These are phyloP conservation scores for Paracyprichromis sp. DNA, from an alignment of 2,113 vertebrate genomes.

Conservation along the genomic window DNA sequence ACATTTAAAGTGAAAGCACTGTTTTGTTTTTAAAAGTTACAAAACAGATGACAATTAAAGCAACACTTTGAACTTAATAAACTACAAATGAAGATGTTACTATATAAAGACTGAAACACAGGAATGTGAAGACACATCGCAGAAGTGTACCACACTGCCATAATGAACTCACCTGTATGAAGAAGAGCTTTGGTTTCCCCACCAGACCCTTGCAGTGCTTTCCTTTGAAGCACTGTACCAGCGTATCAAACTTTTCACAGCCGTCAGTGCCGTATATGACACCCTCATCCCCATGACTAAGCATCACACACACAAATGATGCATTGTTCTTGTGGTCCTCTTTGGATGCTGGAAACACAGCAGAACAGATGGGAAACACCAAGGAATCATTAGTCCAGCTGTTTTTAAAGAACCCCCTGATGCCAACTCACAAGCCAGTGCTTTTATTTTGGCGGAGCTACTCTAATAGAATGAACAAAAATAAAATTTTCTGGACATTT, in stretches of 20 bases:
- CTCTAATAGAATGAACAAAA: background rate
- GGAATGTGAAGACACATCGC: background rate
- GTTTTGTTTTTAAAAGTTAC: background rate
- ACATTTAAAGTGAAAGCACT: background rate
- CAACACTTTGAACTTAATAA: background rate
- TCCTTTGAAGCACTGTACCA: constrained; percentile 79
- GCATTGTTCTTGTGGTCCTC: constrained; percentile 82
- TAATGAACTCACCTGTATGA: constrained; percentile 83
- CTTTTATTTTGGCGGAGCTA: background rate
- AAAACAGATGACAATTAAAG: background rate
- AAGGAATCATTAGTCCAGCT: background rate
- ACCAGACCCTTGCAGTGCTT: constrained; percentile 74
- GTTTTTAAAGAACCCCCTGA: background rate
- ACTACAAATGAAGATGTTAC: background rate
- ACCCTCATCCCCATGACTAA: constrained; percentile 90
- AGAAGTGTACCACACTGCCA: background rate
- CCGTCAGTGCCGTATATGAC: constrained; percentile 82
- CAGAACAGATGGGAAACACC: background rate
- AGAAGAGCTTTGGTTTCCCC: constrained; percentile 93
- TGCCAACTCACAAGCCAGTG: background rate
- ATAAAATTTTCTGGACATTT: background rate
- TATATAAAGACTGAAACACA: background rate
- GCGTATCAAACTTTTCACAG: constrained; percentile 60
- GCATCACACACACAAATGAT: constrained; percentile 83
- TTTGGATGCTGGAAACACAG: constrained; percentile 64